These are phyloP conservation scores for Arvicanthis niloticus DNA, from an alignment of 2,113 vertebrate genomes.

Conservation along the genomic window DNA sequence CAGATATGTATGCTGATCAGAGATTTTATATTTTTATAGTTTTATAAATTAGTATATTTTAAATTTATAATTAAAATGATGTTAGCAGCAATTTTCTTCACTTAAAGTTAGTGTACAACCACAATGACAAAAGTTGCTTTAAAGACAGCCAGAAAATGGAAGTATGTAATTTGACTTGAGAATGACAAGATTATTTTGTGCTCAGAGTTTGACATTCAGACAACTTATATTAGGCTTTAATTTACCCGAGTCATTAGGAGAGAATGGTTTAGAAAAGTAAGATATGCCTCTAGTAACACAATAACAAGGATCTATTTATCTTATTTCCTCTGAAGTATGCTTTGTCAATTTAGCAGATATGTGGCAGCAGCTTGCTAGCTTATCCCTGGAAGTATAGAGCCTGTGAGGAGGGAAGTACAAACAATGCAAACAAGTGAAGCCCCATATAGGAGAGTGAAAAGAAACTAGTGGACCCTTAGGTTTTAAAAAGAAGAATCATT, in stretches of 20 bases:
- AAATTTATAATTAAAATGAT: not conserved
- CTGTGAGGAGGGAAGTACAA: fast-evolving
- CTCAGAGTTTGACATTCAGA: not conserved
- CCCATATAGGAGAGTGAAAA: not conserved
- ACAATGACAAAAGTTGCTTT: not conserved
- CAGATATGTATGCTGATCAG: not conserved
- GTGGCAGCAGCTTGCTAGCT: not conserved
- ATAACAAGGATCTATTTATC: not conserved
- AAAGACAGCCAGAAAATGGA: not conserved
- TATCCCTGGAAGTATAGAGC: not conserved
- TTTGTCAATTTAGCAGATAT: not conserved
- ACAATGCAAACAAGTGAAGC: not conserved
- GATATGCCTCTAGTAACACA: not conserved
- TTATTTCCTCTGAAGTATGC: not conserved
- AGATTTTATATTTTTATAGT: not conserved
- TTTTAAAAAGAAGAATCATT: not conserved
- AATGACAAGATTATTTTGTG: not conserved
- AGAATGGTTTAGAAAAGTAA: not conserved
- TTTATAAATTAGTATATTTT: not conserved
- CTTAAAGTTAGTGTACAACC: not conserved
- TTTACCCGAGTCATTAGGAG: not conserved
- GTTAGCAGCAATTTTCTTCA: not conserved
- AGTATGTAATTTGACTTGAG: not conserved
- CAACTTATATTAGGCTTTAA: not conserved
- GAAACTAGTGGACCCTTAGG: not conserved